Evolutionary conservation across 2,113 vertebrate genomes (phyloP), one percentile per base, ranked within the genome.

Genomic region (Tyrannus savana): DNA sequence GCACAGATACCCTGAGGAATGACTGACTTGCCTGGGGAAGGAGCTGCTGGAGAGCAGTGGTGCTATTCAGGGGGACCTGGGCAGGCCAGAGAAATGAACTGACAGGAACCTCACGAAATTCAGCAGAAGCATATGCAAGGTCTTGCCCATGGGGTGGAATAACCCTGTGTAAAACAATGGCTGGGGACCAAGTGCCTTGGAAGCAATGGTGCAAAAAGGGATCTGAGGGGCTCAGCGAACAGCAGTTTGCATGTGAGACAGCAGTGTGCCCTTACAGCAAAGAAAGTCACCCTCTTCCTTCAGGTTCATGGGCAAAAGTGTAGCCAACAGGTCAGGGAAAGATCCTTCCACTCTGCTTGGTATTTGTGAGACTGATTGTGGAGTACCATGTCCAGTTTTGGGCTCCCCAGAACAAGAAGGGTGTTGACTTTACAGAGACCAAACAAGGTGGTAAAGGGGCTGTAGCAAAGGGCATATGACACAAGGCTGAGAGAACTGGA

Each of bases 291-390:
- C 18, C 27, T 4, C 31, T 49, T 83, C 31, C 21, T 44, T 83
- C 0, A 0, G 35, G 39, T 64, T 21, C 25, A 5, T 25, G 19
- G 42, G 10, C 24, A 52, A 24, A 47, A 62, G 30, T 44, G 18
- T 27, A 81, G 22, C 78, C 47, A 72, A 19, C 47, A 41, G 63
- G 18, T 39, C 41, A 59, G 27, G 18, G 24, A 37, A 58, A 22
- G 15, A 22, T 66, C 41, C 39, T 84, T 71, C 27, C 19, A 14
- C 42, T 39, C 52, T 66, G 0, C 35, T 25, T 74, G 42, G 30
- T 8, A 35, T 76, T 66, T 44, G 19, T 3, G 7, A 60, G 24
- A 50, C 10, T 50, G 33, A 22, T 35, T 56, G n/a, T 67, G 53
- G 18, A 37, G 25, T 14, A 19, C 73, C 19, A 3, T 6, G 14